Conservation (phyloP, 2,113 vertebrate species). For the Dipodomys spectabilis region DNA sequence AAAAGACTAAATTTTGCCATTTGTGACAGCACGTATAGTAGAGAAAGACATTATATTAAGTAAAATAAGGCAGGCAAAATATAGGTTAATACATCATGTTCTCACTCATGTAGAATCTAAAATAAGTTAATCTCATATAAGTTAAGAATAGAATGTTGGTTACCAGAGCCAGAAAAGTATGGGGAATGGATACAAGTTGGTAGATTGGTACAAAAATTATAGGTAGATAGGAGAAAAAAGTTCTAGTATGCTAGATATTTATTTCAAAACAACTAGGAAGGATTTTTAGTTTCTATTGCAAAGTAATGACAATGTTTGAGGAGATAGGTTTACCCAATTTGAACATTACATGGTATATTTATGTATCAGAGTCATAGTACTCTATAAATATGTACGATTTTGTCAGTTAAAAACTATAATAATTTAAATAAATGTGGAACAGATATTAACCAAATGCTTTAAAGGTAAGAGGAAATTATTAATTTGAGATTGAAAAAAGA, state of each 20-base stretch:
- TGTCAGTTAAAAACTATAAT: background rate
- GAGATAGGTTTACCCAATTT: background rate
- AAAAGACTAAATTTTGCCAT: too few relatives aligned
- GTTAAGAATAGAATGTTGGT: background rate
- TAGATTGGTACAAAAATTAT: too few relatives aligned
- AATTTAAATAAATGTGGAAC: background rate
- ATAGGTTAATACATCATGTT: background rate
- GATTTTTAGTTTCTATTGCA: too few relatives aligned
- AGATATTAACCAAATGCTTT: slow-evolving; percentile 21
- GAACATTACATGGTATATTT: background rate
- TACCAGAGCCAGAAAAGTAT: background rate
- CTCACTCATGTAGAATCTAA: background rate
- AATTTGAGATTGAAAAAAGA: background rate
- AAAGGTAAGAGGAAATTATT: slow-evolving; percentile 8
- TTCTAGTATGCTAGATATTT: background rate
- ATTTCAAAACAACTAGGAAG: too few relatives aligned
- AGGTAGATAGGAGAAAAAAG: background rate
- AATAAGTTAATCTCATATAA: background rate
- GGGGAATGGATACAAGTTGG: too few relatives aligned
- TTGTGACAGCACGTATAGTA: background rate
- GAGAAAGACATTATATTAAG: background rate
- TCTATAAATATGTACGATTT: background rate
- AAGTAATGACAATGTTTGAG: background rate
- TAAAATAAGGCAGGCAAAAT: background rate
- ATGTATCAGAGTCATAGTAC: background rate